These are phyloP conservation scores for Orthonyx spaldingii DNA, from an alignment of 2,113 vertebrate species.

Conservation along the genomic window DNA sequence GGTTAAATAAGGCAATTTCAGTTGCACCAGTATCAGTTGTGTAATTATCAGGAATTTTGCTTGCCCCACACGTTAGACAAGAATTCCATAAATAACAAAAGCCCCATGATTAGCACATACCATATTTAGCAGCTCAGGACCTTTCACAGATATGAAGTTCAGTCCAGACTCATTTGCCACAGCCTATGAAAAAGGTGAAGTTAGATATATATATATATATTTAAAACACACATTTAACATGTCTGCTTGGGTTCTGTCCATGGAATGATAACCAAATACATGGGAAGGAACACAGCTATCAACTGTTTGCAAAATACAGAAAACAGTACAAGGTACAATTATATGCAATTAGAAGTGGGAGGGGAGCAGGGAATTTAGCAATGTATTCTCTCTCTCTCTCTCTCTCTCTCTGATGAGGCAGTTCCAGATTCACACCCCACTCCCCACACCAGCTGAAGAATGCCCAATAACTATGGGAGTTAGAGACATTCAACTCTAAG, in stretches of 20 bases:
- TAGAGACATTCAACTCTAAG: neutral
- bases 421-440: neutral
- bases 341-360: neutral
- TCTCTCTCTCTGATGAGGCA: neutral
- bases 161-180: conserved; percentile 96
- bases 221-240: neutral
- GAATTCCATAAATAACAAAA: neutral
- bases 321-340: neutral
- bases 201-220: neutral
- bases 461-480: neutral
- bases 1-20: neutral
- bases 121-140: conserved; percentile 97
- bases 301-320: neutral
- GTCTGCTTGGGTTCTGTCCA: neutral
- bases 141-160: conserved; percentile 98
- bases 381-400: neutral
- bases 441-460: neutral
- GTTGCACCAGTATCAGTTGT: neutral
- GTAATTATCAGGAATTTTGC: neutral
- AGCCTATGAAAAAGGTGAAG: conserved; percentile 76
- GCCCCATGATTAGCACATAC: conserved; percentile 69
- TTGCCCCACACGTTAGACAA: neutral
- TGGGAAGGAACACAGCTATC: neutral
- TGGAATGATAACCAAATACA: neutral
- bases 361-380: neutral